phyloP scores from a whole-genome alignment of 2,113 vertebrate genomes.

The Vanacampus margaritifer region DNA sequence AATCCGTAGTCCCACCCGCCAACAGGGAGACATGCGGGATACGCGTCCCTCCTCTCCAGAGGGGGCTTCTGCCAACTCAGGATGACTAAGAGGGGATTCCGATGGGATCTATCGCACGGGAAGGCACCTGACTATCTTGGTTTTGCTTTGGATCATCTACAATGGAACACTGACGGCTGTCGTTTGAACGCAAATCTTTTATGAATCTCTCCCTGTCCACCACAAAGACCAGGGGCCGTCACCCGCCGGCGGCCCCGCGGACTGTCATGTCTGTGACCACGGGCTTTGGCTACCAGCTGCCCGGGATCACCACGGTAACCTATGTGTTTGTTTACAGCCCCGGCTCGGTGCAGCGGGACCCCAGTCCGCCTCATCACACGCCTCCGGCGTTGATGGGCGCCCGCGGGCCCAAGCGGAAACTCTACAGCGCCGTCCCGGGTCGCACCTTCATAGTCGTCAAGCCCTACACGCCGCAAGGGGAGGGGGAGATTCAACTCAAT shows the following conservation, averaged over 20 bases:
- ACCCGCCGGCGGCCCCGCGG: conserved; percentile 49
- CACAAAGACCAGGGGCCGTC: conserved; percentile 54
- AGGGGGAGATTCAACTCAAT: conserved; percentile 93
- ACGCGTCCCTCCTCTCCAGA: conserved; percentile 32
- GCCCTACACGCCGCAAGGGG: conserved; percentile 88
- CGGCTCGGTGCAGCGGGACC: conserved; percentile 77
- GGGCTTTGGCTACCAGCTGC: conserved; percentile 80
- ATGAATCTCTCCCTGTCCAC: conserved; percentile 52
- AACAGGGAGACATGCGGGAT: conserved; percentile 29
- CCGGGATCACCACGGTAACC: conserved; percentile 88
- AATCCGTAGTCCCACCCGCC: conserved; percentile 47
- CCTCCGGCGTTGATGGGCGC: conserved; percentile 74
- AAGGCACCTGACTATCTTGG: conserved; percentile 33
- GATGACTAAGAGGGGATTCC: conserved; percentile 58
- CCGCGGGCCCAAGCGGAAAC: conserved; percentile 89
- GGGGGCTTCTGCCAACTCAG: conserved; percentile 51
- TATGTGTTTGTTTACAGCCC: conserved; percentile 98
- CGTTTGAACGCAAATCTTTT: conserved; percentile 39
- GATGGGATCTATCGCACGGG: conserved; percentile 48
- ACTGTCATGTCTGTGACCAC: conserved; percentile 74
- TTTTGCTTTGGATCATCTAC: conserved; percentile 50
- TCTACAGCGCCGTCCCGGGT: conserved; percentile 94
- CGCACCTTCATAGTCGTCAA: conserved; percentile 94
- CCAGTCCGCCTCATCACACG: conserved; percentile 75
- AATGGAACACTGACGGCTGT: conserved; percentile 53